Conservation (phyloP, 2,113 vertebrate genomes). For the Corydoras maculifer region DNA sequence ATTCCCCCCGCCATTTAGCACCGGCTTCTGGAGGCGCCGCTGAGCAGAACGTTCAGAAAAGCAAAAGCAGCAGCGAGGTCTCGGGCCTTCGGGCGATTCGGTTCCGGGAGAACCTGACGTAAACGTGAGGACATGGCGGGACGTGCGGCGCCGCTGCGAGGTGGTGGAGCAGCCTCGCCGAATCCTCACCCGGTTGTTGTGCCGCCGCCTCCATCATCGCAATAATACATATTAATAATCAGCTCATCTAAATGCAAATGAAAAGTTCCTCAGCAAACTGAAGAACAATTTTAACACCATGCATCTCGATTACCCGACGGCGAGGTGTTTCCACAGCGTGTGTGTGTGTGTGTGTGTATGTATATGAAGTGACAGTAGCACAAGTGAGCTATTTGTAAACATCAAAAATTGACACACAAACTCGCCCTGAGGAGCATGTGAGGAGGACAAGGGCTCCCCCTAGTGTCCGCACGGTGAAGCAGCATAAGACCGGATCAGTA, state of each 20-base stretch:
- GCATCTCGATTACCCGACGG: conserved; percentile 16
- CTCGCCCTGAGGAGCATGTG: too few relatives aligned
- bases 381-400: too few relatives aligned
- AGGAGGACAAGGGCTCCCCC: too few relatives aligned
- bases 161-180: background rate
- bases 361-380: too few relatives aligned
- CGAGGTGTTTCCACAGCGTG: conserved; percentile 19
- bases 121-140: background rate
- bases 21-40: conserved; percentile 35
- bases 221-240: conserved; percentile 54
- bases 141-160: background rate
- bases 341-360: too few relatives aligned
- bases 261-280: conserved; percentile 50
- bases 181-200: conserved; percentile 41
- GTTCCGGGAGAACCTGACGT: background rate
- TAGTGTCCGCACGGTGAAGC: too few relatives aligned
- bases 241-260: conserved; percentile 71
- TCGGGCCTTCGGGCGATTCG: too few relatives aligned
- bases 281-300: conserved; percentile 53
- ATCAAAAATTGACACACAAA: too few relatives aligned
- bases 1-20: conserved; percentile 43
- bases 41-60: conserved; percentile 2
- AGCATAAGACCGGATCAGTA: too few relatives aligned
- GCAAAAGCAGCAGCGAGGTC: too few relatives aligned
- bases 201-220: conserved; percentile 45